Percentiles rank a stretch among this genome's conserved stretches.
phyloP scores from a whole-genome alignment of 2,888 invertebrate genomes.

The Tigriopus californicus region DNA sequence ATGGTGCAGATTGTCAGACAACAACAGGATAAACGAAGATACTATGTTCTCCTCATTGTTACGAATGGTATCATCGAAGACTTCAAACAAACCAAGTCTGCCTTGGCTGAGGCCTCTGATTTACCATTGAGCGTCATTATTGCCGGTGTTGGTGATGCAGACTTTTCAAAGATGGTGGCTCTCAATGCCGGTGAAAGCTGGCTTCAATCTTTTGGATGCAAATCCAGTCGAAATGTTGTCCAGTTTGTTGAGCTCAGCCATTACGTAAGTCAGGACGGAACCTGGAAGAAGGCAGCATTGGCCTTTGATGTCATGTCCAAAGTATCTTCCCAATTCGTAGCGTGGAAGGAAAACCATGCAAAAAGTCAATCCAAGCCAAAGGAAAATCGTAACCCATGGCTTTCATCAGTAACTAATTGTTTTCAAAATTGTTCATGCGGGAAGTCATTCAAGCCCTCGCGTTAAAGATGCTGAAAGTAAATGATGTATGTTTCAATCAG shows the following conservation, averaged over 20 bases:
- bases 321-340: conserved; percentile 34
- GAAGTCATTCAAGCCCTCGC: too few relatives aligned
- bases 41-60: conserved; percentile 36
- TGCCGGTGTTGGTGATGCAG: conserved; percentile 40
- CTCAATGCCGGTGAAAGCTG: conserved; percentile 34
- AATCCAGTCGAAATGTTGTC: conserved; percentile 38
- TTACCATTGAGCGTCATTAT: conserved; percentile 41
- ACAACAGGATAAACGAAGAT: conserved; percentile 28
- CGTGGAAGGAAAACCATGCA: conserved; percentile 32
- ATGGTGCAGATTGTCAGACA: conserved; percentile 27
- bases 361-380: too few relatives aligned
- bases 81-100: conserved; percentile 27
- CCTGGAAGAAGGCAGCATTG: conserved; percentile 23
- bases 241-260: conserved; percentile 35
- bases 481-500: too few relatives aligned
- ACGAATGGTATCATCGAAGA: conserved; percentile 37
- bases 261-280: conserved; percentile 18
- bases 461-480: too few relatives aligned
- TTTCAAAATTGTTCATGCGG: too few relatives aligned
- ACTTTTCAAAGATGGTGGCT: conserved; percentile 40
- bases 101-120: conserved; percentile 33
- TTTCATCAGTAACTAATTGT: too few relatives aligned
- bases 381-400: too few relatives aligned
- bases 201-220: conserved; percentile 26
- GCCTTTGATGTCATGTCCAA: conserved; percentile 40